A percentile compares a stretch with the other conserved stretches of the same genome.
These are phyloP conservation scores for Pachyrhynchus sulphureomaculatus DNA, from an alignment of 1,140 invertebrate genomes.

Conservation along the genomic window DNA sequence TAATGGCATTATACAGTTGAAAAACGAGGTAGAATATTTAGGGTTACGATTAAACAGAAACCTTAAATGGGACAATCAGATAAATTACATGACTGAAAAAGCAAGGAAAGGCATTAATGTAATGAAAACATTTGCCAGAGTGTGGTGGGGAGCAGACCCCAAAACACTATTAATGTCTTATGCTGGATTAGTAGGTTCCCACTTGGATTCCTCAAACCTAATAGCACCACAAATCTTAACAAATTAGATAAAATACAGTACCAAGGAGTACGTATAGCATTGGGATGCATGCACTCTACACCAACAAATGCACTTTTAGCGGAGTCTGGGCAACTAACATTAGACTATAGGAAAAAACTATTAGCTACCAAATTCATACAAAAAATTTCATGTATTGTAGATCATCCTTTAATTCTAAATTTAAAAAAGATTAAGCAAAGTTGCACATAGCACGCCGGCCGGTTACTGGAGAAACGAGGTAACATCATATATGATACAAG, in stretches of 20 bases:
- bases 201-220: slow-evolving; percentile 20
- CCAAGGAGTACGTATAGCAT: slow-evolving; percentile 5
- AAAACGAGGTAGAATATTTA: slow-evolving; percentile 19
- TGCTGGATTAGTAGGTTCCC: slow-evolving; percentile 12
- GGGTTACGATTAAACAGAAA: slow-evolving; percentile 14
- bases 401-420: background rate
- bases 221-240: background rate
- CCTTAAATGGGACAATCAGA: slow-evolving; percentile 24
- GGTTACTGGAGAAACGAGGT: background rate
- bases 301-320: slow-evolving; percentile 22
- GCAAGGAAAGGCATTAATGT: slow-evolving; percentile 21
- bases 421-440: background rate
- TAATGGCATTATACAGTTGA: background rate
- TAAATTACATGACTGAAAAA: slow-evolving; percentile 14
- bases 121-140: slow-evolving; percentile 21
- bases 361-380: slow-evolving; percentile 17
- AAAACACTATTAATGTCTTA: slow-evolving; percentile 2
- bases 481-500: background rate
- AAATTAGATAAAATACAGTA: slow-evolving; percentile 19
- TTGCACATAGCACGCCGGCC: background rate
- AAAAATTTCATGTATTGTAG: background rate
- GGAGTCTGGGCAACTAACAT: slow-evolving; percentile 4
- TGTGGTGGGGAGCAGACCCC: slow-evolving; percentile 32
- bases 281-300: slow-evolving; percentile 22
- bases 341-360: slow-evolving; percentile 12